Base-by-base conservation (phyloP, 2,113 vertebrate genomes). In the Tachysurus vachellii region DNA sequence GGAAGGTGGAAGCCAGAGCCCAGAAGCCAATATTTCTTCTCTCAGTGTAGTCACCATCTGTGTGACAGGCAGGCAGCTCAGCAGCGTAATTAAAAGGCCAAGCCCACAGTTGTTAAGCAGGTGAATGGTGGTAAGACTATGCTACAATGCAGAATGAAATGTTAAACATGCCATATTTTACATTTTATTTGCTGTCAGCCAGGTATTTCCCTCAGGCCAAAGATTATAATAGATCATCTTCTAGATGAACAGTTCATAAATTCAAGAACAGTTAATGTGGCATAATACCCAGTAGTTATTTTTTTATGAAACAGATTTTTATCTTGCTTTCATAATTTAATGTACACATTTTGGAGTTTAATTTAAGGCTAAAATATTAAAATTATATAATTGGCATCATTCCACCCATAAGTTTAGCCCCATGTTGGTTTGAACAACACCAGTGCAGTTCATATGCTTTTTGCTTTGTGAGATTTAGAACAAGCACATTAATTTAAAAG, bases 21-120 rank as follows among this genome's bases (percentile, higher is more conserved):
- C 56, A 44, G 56, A 50, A 71, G n/a, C 57, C 80, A 83, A 81
- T 73, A 62, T 44, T 10, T n/a, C 50, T 66, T 81, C 82, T 81
- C 31, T 82, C 85, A 71, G 57, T 81, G 66, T 56, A 68, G 61
- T 26, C 10, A 59, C 47, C 26, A n/a, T 62, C 36, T 19, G 36
- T 42, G 50, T 87, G 77, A 88, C 84, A 76, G 84, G 26, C 44
- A 83, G 79, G n/a, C 77, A 79, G 79, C 80, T 80, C 66, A 82
- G 83, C 53, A 82, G 73, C 44, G 2, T 84, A 88, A 88, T 88
- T 89, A 89, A 89, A 79, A 89, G 84, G 82, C 80, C 83, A 85
- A 84, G 50, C 82, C 31, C 64, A 68, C 53, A 87, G 54, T 85
- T 31, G 12, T 85, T 56, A 21, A 57, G 61, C 71, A 70, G 64